Conservation (phyloP, 2,113 vertebrate species). For the Petroica traversi region DNA sequence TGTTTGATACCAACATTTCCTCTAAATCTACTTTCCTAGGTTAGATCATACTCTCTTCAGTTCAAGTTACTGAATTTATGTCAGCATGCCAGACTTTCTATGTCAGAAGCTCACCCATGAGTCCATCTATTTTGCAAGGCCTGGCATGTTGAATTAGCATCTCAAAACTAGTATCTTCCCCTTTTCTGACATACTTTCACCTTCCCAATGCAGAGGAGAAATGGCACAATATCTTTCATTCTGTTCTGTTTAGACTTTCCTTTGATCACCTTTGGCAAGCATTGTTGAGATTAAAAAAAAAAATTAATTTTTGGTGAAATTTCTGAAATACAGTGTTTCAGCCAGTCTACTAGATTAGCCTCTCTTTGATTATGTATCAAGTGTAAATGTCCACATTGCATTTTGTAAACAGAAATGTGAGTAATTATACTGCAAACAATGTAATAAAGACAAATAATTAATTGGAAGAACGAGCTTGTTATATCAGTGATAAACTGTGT, state of each 20-base stretch:
- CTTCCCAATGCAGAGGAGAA: neutral
- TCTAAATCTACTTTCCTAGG: neutral
- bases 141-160: neutral
- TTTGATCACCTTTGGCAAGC: neutral
- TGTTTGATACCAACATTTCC: neutral
- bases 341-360: neutral
- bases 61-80: neutral
- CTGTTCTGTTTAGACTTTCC: neutral
- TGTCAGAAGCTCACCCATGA: neutral
- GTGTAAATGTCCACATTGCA: neutral
- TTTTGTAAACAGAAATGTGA: neutral
- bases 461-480: neutral
- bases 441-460: neutral
- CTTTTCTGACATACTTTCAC: neutral
- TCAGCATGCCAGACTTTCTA: neutral
- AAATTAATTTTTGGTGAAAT: neutral
- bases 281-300: neutral
- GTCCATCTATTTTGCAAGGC: neutral
- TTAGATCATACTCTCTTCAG: neutral
- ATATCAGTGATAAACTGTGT: neutral
- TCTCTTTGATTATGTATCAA: neutral
- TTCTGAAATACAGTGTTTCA: neutral
- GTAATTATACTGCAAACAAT: neutral
- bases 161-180: neutral
- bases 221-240: neutral